Base-by-base conservation (phyloP, 1,140 invertebrate species). In the Heliconius nattereri region DNA sequence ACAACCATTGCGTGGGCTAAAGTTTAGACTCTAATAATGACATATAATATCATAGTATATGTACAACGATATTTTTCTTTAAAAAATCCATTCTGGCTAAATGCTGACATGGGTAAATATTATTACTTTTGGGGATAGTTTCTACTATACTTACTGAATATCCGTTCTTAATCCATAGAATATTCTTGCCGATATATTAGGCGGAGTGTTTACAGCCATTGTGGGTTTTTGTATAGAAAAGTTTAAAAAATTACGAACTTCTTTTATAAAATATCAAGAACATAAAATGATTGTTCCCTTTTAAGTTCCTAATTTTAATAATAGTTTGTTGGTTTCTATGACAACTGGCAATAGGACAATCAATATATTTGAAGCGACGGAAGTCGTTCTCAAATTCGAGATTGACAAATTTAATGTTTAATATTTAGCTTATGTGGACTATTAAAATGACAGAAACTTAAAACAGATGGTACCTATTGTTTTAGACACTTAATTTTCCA, bases 111-210 rank as follows among this genome's bases (percentile, higher is more conserved):
- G n/a, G n/a, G n/a, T 45, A 13, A 40, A 13, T 3, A 13, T 40
- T 45, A 45, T 45, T 45, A 32, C 40, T 9, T 16, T 19, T 57
- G 6, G 60, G 3, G 3, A 66, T 1, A 29, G 0, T 1, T 29
- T 66, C 13, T 6, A 29, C 3, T n/a, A 6, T 71, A 80, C 91
- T 93, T 86, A 95, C 94, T 91, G 86, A 83, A 95, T 94, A 79
- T 95, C 92, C 26, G 93, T 94, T 45, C 91, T 86, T 49, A 95
- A 85, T 26, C 94, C 94, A 78, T 92, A 94, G 83, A 94, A 95
- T 78, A 92, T 87, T 37, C 93, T 87, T 29, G 94, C 89, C 19
- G 90, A 85, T 73, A 95, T 89, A 88, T 94, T 91, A 19, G 94
- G 94, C 19, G 93, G 88, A 52, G 91, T 84, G 32, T 75, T 83